Conservation (phyloP, 2,888 invertebrate species). For the Biston stratarius region DNA sequence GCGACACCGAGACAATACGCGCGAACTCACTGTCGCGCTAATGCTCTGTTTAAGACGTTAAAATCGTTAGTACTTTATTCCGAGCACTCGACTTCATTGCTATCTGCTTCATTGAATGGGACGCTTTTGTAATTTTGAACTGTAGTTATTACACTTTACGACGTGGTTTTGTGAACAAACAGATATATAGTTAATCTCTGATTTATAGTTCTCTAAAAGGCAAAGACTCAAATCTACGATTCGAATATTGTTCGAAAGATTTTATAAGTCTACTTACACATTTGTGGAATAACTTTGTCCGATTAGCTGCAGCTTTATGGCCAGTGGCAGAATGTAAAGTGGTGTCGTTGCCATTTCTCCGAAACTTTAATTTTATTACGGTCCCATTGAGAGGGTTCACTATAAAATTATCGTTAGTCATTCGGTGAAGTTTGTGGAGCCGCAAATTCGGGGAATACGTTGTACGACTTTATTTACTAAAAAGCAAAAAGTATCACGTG, state of each 20-base stretch:
- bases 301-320: constrained; percentile 44
- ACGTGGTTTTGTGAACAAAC: constrained; percentile 27
- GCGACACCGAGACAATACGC: constrained; percentile 49
- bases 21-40: constrained; percentile 47
- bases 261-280: constrained; percentile 36
- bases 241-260: constrained; percentile 26
- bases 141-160: constrained; percentile 30
- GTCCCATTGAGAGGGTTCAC: constrained; percentile 37
- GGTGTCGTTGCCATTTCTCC: constrained; percentile 38
- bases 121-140: constrained; percentile 41
- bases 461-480: constrained; percentile 19
- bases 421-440: constrained; percentile 27
- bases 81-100: constrained; percentile 45
- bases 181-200: constrained; percentile 29
- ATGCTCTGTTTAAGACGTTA: constrained; percentile 47
- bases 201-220: constrained; percentile 29
- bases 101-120: constrained; percentile 45
- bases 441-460: constrained; percentile 26
- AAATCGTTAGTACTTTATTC: constrained; percentile 50
- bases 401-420: constrained; percentile 37
- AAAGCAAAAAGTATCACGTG: constrained; percentile 22
- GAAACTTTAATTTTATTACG: constrained; percentile 42
- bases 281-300: constrained; percentile 34
- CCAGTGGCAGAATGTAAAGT: constrained; percentile 42
- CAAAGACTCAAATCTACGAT: constrained; percentile 14